These are phyloP conservation scores for Iguana delicatissima DNA, from an alignment of 2,797 vertebrate species.

Conservation along the genomic window DNA sequence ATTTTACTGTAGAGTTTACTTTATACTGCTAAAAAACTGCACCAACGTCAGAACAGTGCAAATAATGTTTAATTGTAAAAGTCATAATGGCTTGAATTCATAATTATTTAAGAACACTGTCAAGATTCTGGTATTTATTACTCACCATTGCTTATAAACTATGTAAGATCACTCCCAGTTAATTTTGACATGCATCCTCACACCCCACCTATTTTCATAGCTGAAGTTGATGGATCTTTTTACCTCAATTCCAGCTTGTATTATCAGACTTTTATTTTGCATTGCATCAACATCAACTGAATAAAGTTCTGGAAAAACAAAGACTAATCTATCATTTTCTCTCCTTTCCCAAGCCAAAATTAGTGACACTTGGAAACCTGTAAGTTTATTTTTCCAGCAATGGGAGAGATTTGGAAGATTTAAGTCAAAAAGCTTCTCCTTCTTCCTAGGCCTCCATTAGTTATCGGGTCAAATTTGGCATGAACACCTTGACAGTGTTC, in stretches of 20 bases:
- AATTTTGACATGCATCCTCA: conserved; percentile 53
- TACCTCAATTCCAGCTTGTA: conserved; percentile 73
- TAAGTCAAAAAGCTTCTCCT: conserved; percentile 68
- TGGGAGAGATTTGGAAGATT: conserved; percentile 73
- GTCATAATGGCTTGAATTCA: conserved; percentile 87
- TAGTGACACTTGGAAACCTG: conserved; percentile 77
- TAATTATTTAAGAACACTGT: conserved; percentile 85
- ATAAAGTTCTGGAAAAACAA: conserved; percentile 38
- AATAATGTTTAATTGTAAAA: conserved; percentile 88
- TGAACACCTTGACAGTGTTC: conserved; percentile 86
- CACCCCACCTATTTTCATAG: conserved; percentile 52
- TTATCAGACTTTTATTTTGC: conserved; percentile 69
- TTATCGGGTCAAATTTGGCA: conserved; percentile 72
- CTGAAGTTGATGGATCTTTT: conserved; percentile 67
- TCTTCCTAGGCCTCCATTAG: conserved; percentile 72
- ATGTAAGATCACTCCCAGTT: conserved; percentile 61
- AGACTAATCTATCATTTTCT: background rate
- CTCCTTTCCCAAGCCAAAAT: conserved; percentile 42
- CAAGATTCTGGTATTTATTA: conserved; percentile 77
- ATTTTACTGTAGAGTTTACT: conserved; percentile 78
- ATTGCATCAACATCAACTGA: conserved; percentile 50
- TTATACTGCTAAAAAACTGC: conserved; percentile 86
- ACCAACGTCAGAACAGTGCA: conserved; percentile 88
- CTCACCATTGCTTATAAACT: conserved; percentile 78
- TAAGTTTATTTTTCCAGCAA: conserved; percentile 76